phyloP scores from a whole-genome alignment of 1,140 invertebrate species.

The Bradysia coprophila region DNA sequence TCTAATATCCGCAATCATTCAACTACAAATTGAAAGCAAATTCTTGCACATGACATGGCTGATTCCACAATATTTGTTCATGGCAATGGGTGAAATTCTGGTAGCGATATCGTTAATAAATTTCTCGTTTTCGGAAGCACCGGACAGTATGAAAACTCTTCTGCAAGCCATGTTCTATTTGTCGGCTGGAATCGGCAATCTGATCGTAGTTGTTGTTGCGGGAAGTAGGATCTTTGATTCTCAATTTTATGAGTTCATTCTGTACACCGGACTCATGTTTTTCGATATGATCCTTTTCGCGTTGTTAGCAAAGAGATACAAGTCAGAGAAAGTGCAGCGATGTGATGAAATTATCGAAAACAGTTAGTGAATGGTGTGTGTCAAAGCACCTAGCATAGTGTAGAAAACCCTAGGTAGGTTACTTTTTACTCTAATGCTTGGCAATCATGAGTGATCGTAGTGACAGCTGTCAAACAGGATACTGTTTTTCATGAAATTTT shows the following conservation, averaged over 20 bases:
- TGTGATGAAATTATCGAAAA: too few relatives aligned
- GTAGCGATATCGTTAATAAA: conserved; percentile 81
- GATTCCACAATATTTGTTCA: conserved; percentile 63
- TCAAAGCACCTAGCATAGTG: too few relatives aligned
- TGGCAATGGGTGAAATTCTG: conserved; percentile 53
- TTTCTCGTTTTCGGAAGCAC: conserved; percentile 82
- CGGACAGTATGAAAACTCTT: conserved; percentile 77
- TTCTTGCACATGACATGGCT: conserved; percentile 57
- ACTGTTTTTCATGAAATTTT: too few relatives aligned
- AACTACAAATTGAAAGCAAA: conserved; percentile 24
- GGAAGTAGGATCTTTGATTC: conserved; percentile 19
- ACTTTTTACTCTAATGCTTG: too few relatives aligned
- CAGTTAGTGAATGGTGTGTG: too few relatives aligned
- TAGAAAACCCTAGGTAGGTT: too few relatives aligned
- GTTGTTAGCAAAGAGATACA: conserved; percentile 51
- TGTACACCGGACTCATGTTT: conserved; percentile 75
- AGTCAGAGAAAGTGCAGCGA: too few relatives aligned
- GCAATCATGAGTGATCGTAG: too few relatives aligned
- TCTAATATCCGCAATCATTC: neutral
- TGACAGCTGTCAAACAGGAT: too few relatives aligned
- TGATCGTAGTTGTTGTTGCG: conserved; percentile 71
- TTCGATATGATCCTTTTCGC: conserved; percentile 65
- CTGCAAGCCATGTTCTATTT: conserved; percentile 77
- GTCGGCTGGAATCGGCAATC: conserved; percentile 79
- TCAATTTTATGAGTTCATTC: conserved; percentile 56